Conservation (phyloP, 2,113 vertebrate genomes). For the Odobenus rosmarus region DNA sequence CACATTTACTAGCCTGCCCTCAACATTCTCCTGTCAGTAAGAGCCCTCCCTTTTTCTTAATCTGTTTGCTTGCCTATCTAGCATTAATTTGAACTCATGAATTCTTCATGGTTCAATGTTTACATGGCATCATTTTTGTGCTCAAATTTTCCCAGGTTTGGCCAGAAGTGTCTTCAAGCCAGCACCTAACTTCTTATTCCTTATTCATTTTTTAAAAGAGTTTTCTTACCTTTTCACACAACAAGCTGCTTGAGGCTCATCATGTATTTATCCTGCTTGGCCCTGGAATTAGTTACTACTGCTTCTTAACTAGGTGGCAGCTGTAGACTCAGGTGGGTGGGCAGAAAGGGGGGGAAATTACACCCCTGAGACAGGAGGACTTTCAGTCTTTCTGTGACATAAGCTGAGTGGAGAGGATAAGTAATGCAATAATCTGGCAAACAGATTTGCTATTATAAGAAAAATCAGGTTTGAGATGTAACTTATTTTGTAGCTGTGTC, state of each 20-base stretch:
- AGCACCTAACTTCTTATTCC: not conserved
- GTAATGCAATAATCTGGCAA: not conserved
- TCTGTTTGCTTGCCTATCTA: not conserved
- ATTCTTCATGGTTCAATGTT: not conserved
- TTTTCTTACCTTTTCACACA: not conserved
- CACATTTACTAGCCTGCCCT: not conserved
- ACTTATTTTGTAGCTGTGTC: not conserved
- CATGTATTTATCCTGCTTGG: not conserved
- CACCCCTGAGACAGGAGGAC: not conserved
- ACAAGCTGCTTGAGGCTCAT: not conserved
- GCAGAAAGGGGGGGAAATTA: not conserved
- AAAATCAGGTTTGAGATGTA: not conserved
- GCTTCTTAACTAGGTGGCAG: not conserved
- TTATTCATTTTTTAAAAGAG: not conserved
- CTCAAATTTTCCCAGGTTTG: not conserved
- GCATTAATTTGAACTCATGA: not conserved
- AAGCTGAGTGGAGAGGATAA: not conserved
- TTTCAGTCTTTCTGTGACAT: not conserved
- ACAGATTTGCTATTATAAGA: not conserved
- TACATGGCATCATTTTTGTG: not conserved
- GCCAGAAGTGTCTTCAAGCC: not conserved
- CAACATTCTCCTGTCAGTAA: not conserved
- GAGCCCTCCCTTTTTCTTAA: not conserved
- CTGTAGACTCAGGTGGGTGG: no score
- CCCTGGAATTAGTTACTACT: not conserved